A percentile compares a stretch with the other conserved stretches of the same genome.
Evolutionary conservation across 1,140 invertebrate species (phyloP).

Genomic region (Lineus longissimus): DNA sequence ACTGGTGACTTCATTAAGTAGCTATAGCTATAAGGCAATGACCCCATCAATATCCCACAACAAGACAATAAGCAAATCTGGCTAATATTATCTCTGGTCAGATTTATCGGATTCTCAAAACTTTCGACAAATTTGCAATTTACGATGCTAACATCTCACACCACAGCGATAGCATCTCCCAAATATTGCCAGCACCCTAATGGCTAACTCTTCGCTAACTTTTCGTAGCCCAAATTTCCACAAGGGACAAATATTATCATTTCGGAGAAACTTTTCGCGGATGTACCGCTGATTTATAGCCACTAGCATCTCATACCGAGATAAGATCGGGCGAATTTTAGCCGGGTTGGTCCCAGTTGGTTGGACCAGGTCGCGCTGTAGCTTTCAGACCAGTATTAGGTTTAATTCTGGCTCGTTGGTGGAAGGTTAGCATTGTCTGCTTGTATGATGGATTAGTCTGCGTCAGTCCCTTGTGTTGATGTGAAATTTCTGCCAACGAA

Average conservation of each 20-base stretch:
- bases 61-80: too few species aligned
- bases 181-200: background rate
- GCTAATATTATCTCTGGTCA: too few species aligned
- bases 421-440: background rate
- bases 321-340: constrained; percentile 2
- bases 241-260: background rate
- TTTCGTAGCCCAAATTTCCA: background rate
- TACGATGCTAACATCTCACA: background rate
- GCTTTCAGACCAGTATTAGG: background rate
- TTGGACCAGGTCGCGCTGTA: background rate
- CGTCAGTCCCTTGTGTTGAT: background rate
- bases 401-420: background rate
- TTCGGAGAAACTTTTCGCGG: background rate
- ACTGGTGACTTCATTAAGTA: background rate
- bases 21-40: background rate
- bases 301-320: background rate
- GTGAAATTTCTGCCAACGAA: constrained; percentile 1
- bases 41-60: too few species aligned
- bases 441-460: background rate
- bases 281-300: background rate
- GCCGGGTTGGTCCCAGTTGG: background rate
- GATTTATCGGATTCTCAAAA: background rate
- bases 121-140: constrained; percentile 8
- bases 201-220: background rate
- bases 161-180: background rate